Percentiles rank a stretch among this genome's conserved stretches.
These are phyloP conservation scores for Plecotus auritus DNA, from an alignment of 2,113 vertebrate genomes.

Conservation along the genomic window DNA sequence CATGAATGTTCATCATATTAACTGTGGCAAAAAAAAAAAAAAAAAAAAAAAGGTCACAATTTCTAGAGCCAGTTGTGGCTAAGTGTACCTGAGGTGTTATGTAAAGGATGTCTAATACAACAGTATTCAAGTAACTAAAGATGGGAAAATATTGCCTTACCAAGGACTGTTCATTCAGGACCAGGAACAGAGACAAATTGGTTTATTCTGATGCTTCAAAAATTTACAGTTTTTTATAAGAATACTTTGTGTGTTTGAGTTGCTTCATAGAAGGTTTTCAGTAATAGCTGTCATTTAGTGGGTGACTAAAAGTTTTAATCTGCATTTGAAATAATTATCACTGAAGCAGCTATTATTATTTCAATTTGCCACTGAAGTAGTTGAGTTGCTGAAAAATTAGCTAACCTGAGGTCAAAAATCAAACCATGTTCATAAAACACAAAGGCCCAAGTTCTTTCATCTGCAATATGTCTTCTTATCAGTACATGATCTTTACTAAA, in stretches of 20 bases:
- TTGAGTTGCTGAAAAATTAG: not conserved
- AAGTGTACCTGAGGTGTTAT: not conserved
- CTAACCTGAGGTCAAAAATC: not conserved
- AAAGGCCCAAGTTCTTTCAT: not conserved
- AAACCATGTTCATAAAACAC: not conserved
- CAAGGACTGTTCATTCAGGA: not conserved
- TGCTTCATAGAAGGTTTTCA: not conserved
- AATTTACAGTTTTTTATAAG: not conserved
- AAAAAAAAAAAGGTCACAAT: not conserved
- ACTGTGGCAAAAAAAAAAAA: not conserved
- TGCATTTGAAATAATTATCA: not conserved
- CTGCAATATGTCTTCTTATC: not conserved
- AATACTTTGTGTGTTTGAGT: not conserved
- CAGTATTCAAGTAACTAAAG: not conserved
- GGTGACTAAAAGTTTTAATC: not conserved
- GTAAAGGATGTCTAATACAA: not conserved
- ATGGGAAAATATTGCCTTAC: not conserved
- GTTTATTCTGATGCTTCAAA: not conserved
- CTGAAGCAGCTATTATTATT: not conserved
- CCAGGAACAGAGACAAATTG: not conserved
- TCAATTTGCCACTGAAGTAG: not conserved
- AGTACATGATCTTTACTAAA: not conserved
- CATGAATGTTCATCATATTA: not conserved
- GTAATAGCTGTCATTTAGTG: not conserved
- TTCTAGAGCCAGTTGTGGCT: not conserved